Evolutionary conservation across 2,113 vertebrate genomes (phyloP), one percentile per base, ranked within the genome.

Genomic region (Phylloscopus trochilus): DNA sequence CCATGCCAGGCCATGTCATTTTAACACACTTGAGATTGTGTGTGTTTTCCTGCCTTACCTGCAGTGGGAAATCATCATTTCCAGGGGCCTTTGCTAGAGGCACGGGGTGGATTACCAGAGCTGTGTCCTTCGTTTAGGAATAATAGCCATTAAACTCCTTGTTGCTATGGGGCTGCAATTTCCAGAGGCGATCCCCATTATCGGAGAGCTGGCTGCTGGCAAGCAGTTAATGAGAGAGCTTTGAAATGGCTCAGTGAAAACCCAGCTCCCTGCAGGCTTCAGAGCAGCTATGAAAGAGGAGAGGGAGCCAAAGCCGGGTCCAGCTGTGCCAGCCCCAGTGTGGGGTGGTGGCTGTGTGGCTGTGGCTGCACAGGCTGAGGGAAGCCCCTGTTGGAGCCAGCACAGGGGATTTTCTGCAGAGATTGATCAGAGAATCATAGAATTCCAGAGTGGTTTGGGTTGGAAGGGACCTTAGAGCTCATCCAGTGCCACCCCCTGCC

Each of bases 141-240:
- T 93, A 96, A 95, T 55, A 64, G 70, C 94, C 88, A 89, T 84
- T 93, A 95, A 94, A 95, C 62, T 87, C 89, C 93, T 90, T 95
- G 96, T 96, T 97, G 94, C 96, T 52, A 95, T 95, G 95, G 94
- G 96, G 88, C 93, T 93, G 90, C 81, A 79, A 70, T 81, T 94
- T 95, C 92, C 94, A 87, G 90, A 84, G 94, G 94, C 7, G 9
- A 97, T 75, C 67, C 70, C 93, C 94, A 90, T 95, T 87, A 89
- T 83, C 13, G 41, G 80, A 46, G 78, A 63, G 27, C 83, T 53
- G 93, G 88, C 90, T 96, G 94, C 93, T 83, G 75, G 90, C 92
- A 72, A 90, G 94, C 82, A 89, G 70, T 67, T 97, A 96, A 96
- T 90, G 80, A 96, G 89, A 55, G 83, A 87, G 92, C 88, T 96